Evolutionary conservation across 2,113 vertebrate genomes (phyloP).

Genomic region (Anolis sagrei): DNA sequence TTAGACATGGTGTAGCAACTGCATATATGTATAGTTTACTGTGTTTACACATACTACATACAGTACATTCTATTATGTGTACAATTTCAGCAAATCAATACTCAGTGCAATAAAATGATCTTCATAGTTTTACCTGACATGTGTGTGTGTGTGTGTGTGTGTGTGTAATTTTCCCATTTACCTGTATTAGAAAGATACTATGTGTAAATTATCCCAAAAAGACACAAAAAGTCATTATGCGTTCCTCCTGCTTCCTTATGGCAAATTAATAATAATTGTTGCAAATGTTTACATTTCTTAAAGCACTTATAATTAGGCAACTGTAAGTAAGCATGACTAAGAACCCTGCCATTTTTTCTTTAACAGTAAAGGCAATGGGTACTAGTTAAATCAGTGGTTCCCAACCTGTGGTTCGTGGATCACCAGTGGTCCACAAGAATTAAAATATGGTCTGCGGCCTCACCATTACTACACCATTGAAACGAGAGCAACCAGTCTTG

Average conservation of each 20-base stretch:
- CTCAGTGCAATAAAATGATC: background rate
- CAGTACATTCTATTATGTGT: background rate
- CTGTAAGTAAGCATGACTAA: background rate
- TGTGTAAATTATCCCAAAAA: too few relatives aligned
- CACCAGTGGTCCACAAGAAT: too few relatives aligned
- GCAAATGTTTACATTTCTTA: background rate
- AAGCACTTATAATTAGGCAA: background rate
- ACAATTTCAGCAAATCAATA: background rate
- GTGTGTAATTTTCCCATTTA: background rate
- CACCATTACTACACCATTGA: too few relatives aligned
- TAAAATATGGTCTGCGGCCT: too few relatives aligned
- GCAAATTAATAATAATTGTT: background rate
- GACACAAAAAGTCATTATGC: background rate
- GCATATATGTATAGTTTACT: background rate
- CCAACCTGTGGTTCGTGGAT: too few relatives aligned
- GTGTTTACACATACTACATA: background rate
- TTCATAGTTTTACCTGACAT: background rate
- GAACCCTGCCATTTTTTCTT: background rate
- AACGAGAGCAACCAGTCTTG: too few relatives aligned
- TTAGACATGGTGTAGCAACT: background rate
- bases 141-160: too few relatives aligned
- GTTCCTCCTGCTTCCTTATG: background rate
- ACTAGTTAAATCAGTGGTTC: background rate
- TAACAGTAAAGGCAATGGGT: background rate
- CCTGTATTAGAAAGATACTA: background rate